Evolutionary conservation across 1,140 invertebrate species (phyloP).

Genomic region (Campodea augens): DNA sequence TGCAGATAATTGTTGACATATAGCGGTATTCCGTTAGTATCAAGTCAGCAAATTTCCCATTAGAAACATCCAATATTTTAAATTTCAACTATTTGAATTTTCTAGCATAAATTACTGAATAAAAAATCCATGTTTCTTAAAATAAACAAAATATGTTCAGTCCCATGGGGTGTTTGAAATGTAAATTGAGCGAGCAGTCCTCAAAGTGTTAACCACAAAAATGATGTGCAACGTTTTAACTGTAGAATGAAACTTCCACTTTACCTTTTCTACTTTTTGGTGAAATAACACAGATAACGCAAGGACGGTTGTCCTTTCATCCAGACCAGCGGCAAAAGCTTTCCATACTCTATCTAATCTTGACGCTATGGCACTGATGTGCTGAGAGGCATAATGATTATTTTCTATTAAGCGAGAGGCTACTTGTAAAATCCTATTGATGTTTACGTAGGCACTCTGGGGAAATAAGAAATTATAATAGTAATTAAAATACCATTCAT

Average conservation of each 20-base stretch:
- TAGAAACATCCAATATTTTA: too few species aligned
- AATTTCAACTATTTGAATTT: too few species aligned
- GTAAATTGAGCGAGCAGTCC: too few species aligned
- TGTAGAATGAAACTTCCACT: neutral
- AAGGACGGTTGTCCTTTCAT: conserved; percentile 85
- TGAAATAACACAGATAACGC: conserved; percentile 85
- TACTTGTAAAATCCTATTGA: conserved; percentile 75
- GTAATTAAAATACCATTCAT: too few species aligned
- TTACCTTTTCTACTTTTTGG: conserved; percentile 82
- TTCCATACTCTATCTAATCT: conserved; percentile 84
- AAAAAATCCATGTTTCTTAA: too few species aligned
- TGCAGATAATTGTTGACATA: too few species aligned
- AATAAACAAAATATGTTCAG: too few species aligned
- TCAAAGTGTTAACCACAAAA: too few species aligned
- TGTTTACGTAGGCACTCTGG: conserved; percentile 63
- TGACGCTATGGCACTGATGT: conserved; percentile 59
- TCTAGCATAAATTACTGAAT: too few species aligned
- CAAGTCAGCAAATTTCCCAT: too few species aligned
- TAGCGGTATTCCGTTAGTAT: too few species aligned
- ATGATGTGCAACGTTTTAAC: neutral
- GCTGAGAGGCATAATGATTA: conserved; percentile 78
- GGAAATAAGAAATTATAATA: conserved; percentile 11
- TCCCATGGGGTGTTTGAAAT: too few species aligned
- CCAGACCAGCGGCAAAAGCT: conserved; percentile 79
- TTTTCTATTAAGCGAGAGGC: conserved; percentile 72